Evolutionary conservation across 2,113 vertebrate genomes (phyloP), one percentile per base, ranked within the genome.

Genomic region (Lanius ludovicianus): DNA sequence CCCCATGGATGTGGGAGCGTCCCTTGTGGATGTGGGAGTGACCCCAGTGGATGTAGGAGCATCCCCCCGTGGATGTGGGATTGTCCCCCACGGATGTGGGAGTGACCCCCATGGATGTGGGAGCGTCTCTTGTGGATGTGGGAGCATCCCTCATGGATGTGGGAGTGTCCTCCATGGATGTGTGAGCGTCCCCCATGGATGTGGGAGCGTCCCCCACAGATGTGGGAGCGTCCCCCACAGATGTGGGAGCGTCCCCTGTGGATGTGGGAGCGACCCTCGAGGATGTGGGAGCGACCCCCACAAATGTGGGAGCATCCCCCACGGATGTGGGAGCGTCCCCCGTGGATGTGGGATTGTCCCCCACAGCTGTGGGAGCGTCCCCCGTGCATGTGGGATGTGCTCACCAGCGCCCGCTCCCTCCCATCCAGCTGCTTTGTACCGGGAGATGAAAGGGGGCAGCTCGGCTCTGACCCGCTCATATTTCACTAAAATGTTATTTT

Each of bases 401-500:
- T 16, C 35, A 0, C 50, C 50, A 11, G 23, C 5, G 3, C 39
- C 39, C 4, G 53, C 69, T 60, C 62, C 64, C 71, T 92, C 69
- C 84, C 52, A 19, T 52, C 49, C 76, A 90, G 81, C n/a, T 64
- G 75, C 87, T 81, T 71, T 89, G 73, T 85, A 92, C 92, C 49
- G 81, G 22, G 63, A 94, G 93, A 94, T 89, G 93, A 89, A 96
- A 97, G 95, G 85, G 93, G 89, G 70, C 94, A 93, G 85, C 89
- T 88, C 17, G 1, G 28, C 91, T 93, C 93, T 97, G 97, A 97
- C 96, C 97, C 95, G 77, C 88, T 97, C 96, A 93, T 97, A 96
- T 97, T 97, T 97, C 95, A 97, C 96, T 93, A 95, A 97, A 97
- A 97, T 97, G 97, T 97, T 97, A 97, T 95, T 97, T 97, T 97